A percentile compares a stretch with the other conserved stretches of the same genome.
phyloP scores from a whole-genome alignment of 1,140 invertebrate species.

The Kradibia gibbosae region DNA sequence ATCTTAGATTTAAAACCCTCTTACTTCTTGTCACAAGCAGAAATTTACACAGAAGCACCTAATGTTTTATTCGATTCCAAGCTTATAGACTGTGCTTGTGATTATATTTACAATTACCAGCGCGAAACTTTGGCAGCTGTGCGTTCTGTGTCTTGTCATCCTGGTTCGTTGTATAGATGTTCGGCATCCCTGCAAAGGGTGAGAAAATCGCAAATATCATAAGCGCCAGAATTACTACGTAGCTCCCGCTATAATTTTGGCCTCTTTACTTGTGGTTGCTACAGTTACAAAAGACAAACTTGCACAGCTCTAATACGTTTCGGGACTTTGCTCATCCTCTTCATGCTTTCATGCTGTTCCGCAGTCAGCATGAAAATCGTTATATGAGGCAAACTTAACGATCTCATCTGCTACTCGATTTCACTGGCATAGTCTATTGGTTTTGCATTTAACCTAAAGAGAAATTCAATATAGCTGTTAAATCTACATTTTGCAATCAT shows the following conservation, averaged over 20 bases:
- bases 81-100: neutral
- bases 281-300: conserved; percentile 36
- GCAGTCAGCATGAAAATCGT: neutral
- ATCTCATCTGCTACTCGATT: neutral
- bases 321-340: conserved; percentile 1
- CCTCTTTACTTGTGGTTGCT: neutral
- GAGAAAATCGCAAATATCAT: conserved; percentile 35
- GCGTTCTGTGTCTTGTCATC: neutral
- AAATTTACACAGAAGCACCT: neutral
- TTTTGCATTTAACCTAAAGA: neutral
- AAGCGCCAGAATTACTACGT: neutral
- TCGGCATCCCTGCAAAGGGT: neutral
- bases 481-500: too few relatives aligned
- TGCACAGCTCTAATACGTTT: neutral
- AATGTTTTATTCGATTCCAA: neutral
- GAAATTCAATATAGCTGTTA: neutral
- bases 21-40: neutral
- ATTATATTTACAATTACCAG: conserved; percentile 27
- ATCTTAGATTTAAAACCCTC: too few relatives aligned
- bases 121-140: neutral
- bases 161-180: too few relatives aligned
- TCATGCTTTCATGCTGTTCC: too few relatives aligned
- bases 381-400: conserved; percentile 23
- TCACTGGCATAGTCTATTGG: neutral
- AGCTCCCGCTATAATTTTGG: conserved; percentile 19